Evolutionary conservation across 2,113 vertebrate species (phyloP).

Genomic region (Elgaria multicarinata): DNA sequence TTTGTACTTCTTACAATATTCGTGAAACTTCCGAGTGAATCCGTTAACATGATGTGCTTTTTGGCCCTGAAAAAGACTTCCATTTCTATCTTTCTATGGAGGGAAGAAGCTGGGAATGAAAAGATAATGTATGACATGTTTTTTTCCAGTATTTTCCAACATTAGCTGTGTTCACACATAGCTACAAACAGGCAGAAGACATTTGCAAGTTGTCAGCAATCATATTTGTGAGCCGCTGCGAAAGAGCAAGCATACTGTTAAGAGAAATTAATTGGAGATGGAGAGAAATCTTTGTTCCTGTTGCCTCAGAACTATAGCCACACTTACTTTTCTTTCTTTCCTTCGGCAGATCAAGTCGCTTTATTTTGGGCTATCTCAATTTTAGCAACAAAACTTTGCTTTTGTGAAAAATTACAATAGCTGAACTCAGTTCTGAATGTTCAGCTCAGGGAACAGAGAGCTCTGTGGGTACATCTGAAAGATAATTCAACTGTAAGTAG

Average conservation of each 20-base stretch:
- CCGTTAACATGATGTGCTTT: not conserved
- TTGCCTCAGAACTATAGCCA: not conserved
- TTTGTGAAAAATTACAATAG: constrained; percentile 47
- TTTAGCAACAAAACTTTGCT: constrained; percentile 4
- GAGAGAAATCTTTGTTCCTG: not conserved
- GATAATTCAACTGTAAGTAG: constrained; percentile 38
- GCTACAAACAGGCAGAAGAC: not conserved
- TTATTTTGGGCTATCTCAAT: constrained; percentile 34
- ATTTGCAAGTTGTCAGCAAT: constrained; percentile 7
- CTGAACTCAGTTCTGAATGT: constrained; percentile 17
- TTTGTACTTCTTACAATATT: not conserved
- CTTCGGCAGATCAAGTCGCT: constrained; percentile 9
- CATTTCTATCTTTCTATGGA: not conserved
- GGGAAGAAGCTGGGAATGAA: constrained; percentile 1
- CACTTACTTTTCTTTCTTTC: not conserved
- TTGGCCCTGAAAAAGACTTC: not conserved
- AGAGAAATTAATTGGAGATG: constrained; percentile 16
- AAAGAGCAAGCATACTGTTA: constrained; percentile 26
- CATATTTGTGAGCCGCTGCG: not conserved
- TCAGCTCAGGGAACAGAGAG: constrained; percentile 6
- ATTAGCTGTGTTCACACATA: not conserved
- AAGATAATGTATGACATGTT: not conserved
- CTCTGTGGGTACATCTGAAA: constrained; percentile 25
- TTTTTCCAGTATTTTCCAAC: not conserved
- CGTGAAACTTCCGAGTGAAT: not conserved